These are phyloP conservation scores for Hypocryptadius cinnamomeus DNA, from an alignment of 2,113 vertebrate genomes.

Conservation along the genomic window DNA sequence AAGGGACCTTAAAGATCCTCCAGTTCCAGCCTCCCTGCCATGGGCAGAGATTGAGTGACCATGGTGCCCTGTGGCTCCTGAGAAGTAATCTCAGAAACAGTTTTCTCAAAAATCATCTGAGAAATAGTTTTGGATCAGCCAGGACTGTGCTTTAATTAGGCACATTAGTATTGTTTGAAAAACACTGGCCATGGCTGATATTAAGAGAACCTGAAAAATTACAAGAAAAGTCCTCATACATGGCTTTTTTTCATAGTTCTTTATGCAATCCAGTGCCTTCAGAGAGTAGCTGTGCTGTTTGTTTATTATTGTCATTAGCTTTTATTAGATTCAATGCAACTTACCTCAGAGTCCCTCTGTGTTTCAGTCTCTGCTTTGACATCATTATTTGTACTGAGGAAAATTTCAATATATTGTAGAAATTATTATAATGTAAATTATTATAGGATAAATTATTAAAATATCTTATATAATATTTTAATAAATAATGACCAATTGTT, in stretches of 20 bases:
- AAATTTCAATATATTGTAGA: neutral
- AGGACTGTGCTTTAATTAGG: neutral
- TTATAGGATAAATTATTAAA: slow-evolving; percentile 4
- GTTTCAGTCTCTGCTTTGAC: neutral
- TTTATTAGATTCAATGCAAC: neutral
- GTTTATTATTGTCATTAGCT: slow-evolving; percentile 39
- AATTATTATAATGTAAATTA: neutral
- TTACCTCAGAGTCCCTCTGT: neutral
- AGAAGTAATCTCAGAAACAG: neutral
- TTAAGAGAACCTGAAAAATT: neutral
- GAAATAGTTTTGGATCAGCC: neutral
- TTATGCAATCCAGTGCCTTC: neutral
- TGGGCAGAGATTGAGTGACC: neutral
- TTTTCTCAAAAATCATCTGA: neutral
- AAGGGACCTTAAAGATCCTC: neutral
- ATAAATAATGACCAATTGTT: neutral
- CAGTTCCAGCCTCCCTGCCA: neutral
- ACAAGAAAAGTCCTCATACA: neutral
- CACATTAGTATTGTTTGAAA: neutral
- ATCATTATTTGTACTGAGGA: neutral
- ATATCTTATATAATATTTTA: neutral
- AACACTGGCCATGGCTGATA: neutral
- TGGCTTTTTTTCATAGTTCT: neutral
- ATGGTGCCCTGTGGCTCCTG: neutral
- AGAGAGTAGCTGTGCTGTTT: neutral